These are phyloP conservation scores for Piliocolobus tephrosceles DNA, from an alignment of 2,113 vertebrate species.

Conservation along the genomic window DNA sequence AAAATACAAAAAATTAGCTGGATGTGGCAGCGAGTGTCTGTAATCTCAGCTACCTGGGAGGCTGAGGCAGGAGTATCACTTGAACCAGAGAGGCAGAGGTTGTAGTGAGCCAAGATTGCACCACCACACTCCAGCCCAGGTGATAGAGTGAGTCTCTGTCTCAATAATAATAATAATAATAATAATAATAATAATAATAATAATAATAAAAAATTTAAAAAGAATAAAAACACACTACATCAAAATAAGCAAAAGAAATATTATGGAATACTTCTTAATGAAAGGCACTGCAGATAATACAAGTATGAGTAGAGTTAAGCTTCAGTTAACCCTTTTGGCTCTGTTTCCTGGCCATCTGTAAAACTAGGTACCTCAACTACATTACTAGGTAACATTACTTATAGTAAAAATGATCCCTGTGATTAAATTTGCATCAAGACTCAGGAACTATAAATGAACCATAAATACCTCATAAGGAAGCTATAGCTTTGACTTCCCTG, in stretches of 20 bases:
- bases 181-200: too few relatives aligned
- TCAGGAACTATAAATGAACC: not conserved
- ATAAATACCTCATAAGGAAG: not conserved
- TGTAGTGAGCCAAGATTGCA: too few relatives aligned
- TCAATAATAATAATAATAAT: too few relatives aligned
- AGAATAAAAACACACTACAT: constrained; percentile 18
- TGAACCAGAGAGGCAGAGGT: too few relatives aligned
- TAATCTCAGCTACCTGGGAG: too few relatives aligned
- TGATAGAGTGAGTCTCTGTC: too few relatives aligned
- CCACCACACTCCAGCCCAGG: too few relatives aligned
- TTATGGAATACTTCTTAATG: not conserved
- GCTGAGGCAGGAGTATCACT: too few relatives aligned
- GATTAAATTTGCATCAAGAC: not conserved
- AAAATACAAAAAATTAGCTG: too few relatives aligned
- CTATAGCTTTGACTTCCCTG: not conserved
- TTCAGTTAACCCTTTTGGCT: not conserved
- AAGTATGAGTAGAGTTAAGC: not conserved
- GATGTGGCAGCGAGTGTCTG: too few relatives aligned
- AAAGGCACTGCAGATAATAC: not conserved
- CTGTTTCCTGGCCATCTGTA: not conserved
- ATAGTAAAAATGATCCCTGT: constrained; percentile 15
- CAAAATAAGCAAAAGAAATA: not conserved
- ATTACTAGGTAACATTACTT: not conserved
- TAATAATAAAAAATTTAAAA: not conserved
- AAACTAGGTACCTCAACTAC: not conserved